Base-by-base conservation (phyloP, 2,113 vertebrate species). In the Xyliphius kryptos region DNA sequence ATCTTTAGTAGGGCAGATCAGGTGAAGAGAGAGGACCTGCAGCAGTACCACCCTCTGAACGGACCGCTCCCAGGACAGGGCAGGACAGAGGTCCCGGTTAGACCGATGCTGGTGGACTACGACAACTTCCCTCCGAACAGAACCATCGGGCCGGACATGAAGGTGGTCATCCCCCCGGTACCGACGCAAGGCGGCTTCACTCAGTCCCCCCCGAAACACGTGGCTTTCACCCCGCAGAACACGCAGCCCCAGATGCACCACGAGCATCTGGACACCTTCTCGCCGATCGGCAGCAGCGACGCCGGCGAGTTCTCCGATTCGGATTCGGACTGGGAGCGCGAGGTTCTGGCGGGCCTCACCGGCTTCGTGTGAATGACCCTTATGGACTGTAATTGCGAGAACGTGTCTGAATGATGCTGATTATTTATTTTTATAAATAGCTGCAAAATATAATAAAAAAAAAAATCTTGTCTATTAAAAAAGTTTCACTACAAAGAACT, bases 291-390 rank as follows among this genome's bases (percentile, higher is more conserved):
- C 1, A 74, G 76, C 43, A 68, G 68, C 2, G 87, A 90, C 56
- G 49, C 36, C 0, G 69, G 75, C 6, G 82, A 89, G 17, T 82
- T 84, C 59, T 84, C 87, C 0, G 88, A 90, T 75, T 88, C 86
- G 0, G 90, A 91, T 66, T 89, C 85, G 0, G 89, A 89, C 12
- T 93, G 92, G 91, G 90, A 93, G 32, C 89, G 76, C 1, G 86
- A 83, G 22, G 81, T 83, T 38, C 81, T 91, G 41, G 83, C 80
- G 13, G 79, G 77, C 6, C 84, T 88, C 61, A 44, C 50, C 6
- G 77, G 66, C 13, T 85, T 84, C 16, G 69, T 87, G 63, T 84
- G 37, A 57, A 11, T 15, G 20, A 11, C 11, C 17, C 5, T 1
- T 2, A 21, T 15, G 46, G 5, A 56, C 1, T 3, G 37, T 6